Evolutionary conservation across 2,888 invertebrate genomes (phyloP).

Genomic region (Trichacis sp.): DNA sequence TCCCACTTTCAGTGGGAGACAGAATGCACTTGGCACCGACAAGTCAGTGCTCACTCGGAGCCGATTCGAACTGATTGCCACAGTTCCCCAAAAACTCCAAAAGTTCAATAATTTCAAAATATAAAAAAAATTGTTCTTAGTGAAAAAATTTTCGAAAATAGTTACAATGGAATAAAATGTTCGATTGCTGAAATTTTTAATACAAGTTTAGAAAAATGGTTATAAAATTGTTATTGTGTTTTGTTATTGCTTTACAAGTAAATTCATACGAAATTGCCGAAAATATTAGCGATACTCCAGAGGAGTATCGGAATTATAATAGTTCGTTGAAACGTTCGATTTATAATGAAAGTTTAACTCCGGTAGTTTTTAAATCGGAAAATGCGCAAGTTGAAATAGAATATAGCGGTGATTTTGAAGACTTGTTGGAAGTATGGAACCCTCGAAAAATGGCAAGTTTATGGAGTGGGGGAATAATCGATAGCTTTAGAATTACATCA

Average conservation of each 20-base stretch:
- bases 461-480: slow-evolving; percentile 64
- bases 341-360: neutral
- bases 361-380: neutral
- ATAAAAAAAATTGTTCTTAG: neutral
- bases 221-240: neutral
- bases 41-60: neutral
- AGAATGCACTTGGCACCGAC: neutral
- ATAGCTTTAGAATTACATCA: slow-evolving; percentile 68
- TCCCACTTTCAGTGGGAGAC: slow-evolving; percentile 43
- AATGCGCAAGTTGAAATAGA: neutral
- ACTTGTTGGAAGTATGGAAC: slow-evolving; percentile 51
- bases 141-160: neutral
- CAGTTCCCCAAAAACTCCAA: no score
- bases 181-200: no score
- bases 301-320: neutral
- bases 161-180: neutral
- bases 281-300: neutral
- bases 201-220: no score
- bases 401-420: slow-evolving; percentile 25
- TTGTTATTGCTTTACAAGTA: neutral
- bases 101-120: no score
- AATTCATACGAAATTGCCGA: neutral
- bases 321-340: slow-evolving; percentile 7
- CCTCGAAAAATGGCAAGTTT: slow-evolving; percentile 38
- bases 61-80: no score